Evolutionary conservation across 2,888 invertebrate genomes (phyloP), one percentile per base, ranked within the genome.

Genomic region (Leptopterna dolabrata): DNA sequence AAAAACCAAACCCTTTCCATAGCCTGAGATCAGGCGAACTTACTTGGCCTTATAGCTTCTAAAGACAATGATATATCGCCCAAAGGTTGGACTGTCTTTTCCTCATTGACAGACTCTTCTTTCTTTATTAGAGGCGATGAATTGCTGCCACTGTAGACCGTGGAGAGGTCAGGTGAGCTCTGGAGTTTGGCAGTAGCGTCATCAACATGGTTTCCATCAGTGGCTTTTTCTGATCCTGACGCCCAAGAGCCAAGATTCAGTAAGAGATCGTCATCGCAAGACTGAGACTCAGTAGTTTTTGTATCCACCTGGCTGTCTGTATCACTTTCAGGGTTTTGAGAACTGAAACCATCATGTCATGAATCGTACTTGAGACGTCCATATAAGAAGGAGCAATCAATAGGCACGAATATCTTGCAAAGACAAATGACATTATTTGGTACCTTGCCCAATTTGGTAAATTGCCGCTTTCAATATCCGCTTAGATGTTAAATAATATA

Each of bases 61-160:
- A 98, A 92, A 14, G 95, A 94, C 78, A 98, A 94, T 91, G 93
- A 93, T 84, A 98, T 94, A 91, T 97, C 96, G 1, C 94, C 94
- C 88, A 95, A 91, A 0, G 94, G 92, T 90, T 93, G 93, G 30
- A 93, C 91, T 89, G 93, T 93, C 51, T 90, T 90, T 7, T 88
- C 88, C 7, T 45, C 43, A 63, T 84, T 85, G 0, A 41, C 30
- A 11, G 24, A 1, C 9, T 45, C 27, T 24, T 43, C 73, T 45
- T 55, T 55, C 30, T 30, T 55, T 2, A 16, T 55, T n/a, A 55
- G 29, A 24, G 81, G 55, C n/a, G 81, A 51, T 1, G 55, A 55
- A 47, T n/a, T 30, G 81, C 27, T 81, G 45, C 47, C 43, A 27
- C 63, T 63, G 24, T 9, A 11, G 63, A 4, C 19, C 19, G 63